These are phyloP conservation scores for Homarus gammarus DNA, from an alignment of 2,888 invertebrate genomes.

Conservation along the genomic window DNA sequence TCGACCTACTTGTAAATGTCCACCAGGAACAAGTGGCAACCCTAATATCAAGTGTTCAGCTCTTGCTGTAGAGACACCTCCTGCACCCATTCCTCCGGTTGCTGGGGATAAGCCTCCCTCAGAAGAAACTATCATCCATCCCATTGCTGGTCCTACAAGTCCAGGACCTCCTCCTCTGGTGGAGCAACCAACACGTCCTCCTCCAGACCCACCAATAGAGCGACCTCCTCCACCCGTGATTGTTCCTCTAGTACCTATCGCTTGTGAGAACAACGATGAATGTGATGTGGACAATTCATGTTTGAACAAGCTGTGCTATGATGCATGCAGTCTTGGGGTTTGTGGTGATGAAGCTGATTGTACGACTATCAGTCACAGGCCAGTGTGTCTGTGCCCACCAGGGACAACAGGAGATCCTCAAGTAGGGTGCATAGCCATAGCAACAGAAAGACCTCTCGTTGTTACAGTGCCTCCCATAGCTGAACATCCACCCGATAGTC, in stretches of 20 bases:
- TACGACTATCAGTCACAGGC: slow-evolving; percentile 88
- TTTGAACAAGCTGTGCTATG: slow-evolving; percentile 77
- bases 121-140: slow-evolving; percentile 21
- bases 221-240: slow-evolving; percentile 47
- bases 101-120: slow-evolving; percentile 32
- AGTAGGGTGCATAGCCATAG: slow-evolving; percentile 78
- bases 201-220: not conserved
- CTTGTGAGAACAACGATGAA: slow-evolving; percentile 77
- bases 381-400: slow-evolving; percentile 86
- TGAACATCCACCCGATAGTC: not conserved
- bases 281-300: slow-evolving; percentile 78
- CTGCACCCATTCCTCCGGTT: slow-evolving; percentile 33
- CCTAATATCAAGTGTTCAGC: slow-evolving; percentile 80
- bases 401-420: slow-evolving; percentile 88
- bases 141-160: slow-evolving; percentile 32
- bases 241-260: slow-evolving; percentile 38
- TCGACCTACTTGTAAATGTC: slow-evolving; percentile 89
- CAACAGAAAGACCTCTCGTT: slow-evolving; percentile 81
- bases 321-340: slow-evolving; percentile 85
- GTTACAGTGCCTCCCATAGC: slow-evolving; percentile 1
- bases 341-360: slow-evolving; percentile 92
- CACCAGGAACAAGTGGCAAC: slow-evolving; percentile 88
- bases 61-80: slow-evolving; percentile 28
- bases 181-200: slow-evolving; percentile 19
- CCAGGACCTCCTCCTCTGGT: slow-evolving; percentile 14